Conservation (phyloP, 2,797 vertebrate genomes). For the Hoplostethus atlanticus region DNA sequence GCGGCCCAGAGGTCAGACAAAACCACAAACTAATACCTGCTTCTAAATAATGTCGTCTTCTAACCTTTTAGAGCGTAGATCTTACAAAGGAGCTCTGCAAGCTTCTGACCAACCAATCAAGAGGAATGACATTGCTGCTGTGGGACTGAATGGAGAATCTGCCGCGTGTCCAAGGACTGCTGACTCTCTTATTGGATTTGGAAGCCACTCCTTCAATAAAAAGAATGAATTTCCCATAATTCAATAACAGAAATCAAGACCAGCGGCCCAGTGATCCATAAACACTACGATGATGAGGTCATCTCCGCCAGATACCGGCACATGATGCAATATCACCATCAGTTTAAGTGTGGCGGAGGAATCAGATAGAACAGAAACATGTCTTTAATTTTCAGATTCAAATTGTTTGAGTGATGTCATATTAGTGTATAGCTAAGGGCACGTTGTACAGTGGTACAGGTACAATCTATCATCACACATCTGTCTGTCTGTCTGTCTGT, state of each 20-base stretch:
- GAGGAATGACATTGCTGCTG: constrained; percentile 50
- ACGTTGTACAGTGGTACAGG: background rate
- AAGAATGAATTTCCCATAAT: constrained; percentile 79
- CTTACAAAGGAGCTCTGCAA: background rate
- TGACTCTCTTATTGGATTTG: constrained; percentile 77
- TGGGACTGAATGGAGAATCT: constrained; percentile 21
- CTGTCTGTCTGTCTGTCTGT: background rate
- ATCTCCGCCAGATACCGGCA: constrained; percentile 35
- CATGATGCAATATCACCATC: constrained; percentile 35
- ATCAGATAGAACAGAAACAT: background rate
- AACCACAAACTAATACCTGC: background rate
- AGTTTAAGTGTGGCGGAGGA: constrained; percentile 9
- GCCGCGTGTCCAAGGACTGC: constrained; percentile 50
- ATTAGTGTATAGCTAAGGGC: background rate
- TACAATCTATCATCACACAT: background rate
- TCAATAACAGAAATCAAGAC: constrained; percentile 77
- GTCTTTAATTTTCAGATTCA: constrained; percentile 22
- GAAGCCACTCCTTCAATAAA: constrained; percentile 75
- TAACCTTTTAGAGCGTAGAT: background rate
- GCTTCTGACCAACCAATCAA: background rate
- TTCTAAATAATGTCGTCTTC: background rate
- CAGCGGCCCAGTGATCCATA: constrained; percentile 78
- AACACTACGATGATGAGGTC: constrained; percentile 83
- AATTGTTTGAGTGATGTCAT: constrained; percentile 6
- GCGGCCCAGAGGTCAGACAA: background rate